These are phyloP conservation scores for Enoplosus armatus DNA, from an alignment of 2,797 vertebrate species.

Conservation along the genomic window DNA sequence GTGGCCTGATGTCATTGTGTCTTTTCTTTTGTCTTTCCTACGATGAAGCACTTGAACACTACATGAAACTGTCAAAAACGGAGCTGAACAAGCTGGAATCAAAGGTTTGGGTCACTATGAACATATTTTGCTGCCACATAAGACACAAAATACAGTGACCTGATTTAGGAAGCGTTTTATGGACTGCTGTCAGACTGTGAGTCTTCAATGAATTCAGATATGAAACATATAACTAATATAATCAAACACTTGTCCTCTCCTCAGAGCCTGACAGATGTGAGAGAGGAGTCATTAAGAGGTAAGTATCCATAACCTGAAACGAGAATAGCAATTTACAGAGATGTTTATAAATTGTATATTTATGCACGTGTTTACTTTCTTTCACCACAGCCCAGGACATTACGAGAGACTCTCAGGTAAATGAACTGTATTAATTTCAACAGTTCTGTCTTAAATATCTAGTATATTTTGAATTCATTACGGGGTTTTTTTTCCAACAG, in stretches of 20 bases:
- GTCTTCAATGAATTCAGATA: background rate
- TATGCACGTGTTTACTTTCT: constrained; percentile 1
- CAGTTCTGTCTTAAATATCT: background rate
- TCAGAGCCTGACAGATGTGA: constrained; percentile 57
- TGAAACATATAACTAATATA: background rate
- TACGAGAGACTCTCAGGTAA: constrained; percentile 53
- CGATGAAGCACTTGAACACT: constrained; percentile 47
- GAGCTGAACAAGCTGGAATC: constrained; percentile 33
- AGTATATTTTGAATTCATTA: background rate
- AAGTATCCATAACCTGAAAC: constrained; percentile 4
- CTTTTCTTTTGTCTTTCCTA: constrained; percentile 14
- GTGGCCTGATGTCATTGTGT: constrained; percentile 7
- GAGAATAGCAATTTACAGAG: background rate
- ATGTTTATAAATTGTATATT: background rate
- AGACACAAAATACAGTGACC: background rate
- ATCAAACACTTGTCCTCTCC: constrained; percentile 3
- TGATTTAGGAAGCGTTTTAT: background rate
- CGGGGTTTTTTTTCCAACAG: constrained; percentile 49
- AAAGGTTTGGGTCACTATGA: constrained; percentile 54
- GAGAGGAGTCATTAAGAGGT: constrained; percentile 58
- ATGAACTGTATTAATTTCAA: background rate
- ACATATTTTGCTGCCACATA: background rate
- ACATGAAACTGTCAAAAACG: constrained; percentile 29
- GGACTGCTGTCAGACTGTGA: background rate
- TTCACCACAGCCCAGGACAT: constrained; percentile 51